phyloP scores from a whole-genome alignment of 2,888 invertebrate species.

The Lithophane ornitopus region DNA sequence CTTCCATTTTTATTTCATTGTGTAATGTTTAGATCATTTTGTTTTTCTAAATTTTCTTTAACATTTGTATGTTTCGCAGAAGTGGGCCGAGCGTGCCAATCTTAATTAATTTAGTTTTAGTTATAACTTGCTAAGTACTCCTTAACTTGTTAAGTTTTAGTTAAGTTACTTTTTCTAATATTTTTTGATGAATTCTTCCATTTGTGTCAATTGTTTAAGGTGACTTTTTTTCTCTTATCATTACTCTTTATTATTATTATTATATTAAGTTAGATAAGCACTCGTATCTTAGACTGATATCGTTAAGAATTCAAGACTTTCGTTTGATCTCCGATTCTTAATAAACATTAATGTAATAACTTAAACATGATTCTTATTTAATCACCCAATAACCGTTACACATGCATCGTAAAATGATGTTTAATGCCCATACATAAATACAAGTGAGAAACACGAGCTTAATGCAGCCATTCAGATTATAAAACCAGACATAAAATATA shows the following conservation, averaged over 20 bases:
- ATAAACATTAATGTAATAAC: conserved; percentile 78
- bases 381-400: conserved; percentile 40
- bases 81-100: conserved; percentile 89
- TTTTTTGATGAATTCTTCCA: conserved; percentile 80
- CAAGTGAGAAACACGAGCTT: conserved; percentile 38
- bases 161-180: conserved; percentile 62
- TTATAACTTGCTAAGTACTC: conserved; percentile 24
- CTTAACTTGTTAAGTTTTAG: conserved; percentile 54
- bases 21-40: conserved; percentile 46
- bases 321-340: conserved; percentile 89
- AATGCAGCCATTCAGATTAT: conserved; percentile 6
- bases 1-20: conserved; percentile 40
- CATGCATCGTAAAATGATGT: conserved; percentile 24
- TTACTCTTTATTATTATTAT: conserved; percentile 39
- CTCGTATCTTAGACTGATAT: conserved; percentile 82
- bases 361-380: conserved; percentile 62
- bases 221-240: conserved; percentile 54
- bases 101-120: conserved; percentile 68
- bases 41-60: conserved; percentile 62
- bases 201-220: conserved; percentile 76
- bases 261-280: conserved; percentile 60
- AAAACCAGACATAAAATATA: conserved; percentile 6
- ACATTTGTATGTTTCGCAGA: conserved; percentile 66
- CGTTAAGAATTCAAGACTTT: conserved; percentile 88
- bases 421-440: conserved; percentile 1